Evolutionary conservation across 2,888 invertebrate species (phyloP).

Genomic region (Ornithoptera alexandrae): DNA sequence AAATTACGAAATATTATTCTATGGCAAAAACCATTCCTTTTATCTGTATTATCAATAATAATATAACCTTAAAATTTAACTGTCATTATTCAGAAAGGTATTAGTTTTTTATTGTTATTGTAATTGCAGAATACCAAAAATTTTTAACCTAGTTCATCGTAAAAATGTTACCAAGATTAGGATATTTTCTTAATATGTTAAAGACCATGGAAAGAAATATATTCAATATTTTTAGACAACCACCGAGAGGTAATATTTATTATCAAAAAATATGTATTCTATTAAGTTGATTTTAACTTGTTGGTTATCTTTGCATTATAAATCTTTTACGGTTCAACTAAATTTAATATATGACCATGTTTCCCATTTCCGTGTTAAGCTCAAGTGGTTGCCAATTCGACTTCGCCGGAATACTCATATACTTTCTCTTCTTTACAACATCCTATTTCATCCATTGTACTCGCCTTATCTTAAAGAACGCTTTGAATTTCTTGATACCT

Average conservation of each 20-base stretch:
- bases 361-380: too few relatives aligned
- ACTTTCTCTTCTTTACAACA: too few relatives aligned
- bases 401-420: too few relatives aligned
- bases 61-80: neutral
- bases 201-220: conserved; percentile 58
- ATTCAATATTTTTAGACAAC: conserved; percentile 56
- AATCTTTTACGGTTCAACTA: neutral
- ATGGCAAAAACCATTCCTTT: neutral
- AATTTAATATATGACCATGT: too few relatives aligned
- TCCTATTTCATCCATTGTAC: too few relatives aligned
- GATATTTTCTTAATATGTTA: conserved; percentile 46
- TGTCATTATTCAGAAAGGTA: neutral
- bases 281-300: neutral
- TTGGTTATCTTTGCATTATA: neutral
- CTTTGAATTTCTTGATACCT: too few relatives aligned
- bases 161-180: conserved; percentile 54
- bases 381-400: too few relatives aligned
- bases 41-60: neutral
- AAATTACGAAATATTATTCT: too few relatives aligned
- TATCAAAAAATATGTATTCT: neutral
- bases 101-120: neutral
- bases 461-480: too few relatives aligned
- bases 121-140: neutral
- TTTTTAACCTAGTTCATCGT: neutral
- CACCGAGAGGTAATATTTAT: conserved; percentile 57